A percentile compares a stretch with the other conserved stretches of the same genome.
phyloP scores from a whole-genome alignment of 1,140 invertebrate species.

The Ceratina australensis region DNA sequence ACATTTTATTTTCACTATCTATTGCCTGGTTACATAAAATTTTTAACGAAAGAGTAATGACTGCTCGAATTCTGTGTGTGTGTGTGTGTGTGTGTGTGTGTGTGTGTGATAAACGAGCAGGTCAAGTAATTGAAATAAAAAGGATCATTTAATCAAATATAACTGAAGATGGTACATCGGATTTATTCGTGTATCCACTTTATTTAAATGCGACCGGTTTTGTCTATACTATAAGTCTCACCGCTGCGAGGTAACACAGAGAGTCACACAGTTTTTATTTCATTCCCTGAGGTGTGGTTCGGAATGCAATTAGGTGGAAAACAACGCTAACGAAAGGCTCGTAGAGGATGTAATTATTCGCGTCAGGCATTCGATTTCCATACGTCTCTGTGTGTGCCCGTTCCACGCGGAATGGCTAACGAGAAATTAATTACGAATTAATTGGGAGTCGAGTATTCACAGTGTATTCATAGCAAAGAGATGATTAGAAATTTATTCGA shows the following conservation, averaged over 20 bases:
- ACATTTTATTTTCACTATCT: background rate
- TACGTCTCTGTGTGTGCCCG: background rate
- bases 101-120: constrained; percentile 40
- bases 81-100: too few relatives aligned
- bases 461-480: background rate
- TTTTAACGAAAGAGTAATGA: too few relatives aligned
- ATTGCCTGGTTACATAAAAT: too few relatives aligned
- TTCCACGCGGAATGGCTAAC: background rate
- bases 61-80: too few relatives aligned
- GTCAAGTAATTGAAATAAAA: too few relatives aligned
- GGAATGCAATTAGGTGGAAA: constrained; percentile 63
- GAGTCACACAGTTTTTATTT: constrained; percentile 44
- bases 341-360: constrained; percentile 39
- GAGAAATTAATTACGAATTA: constrained; percentile 13
- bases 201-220: too few relatives aligned
- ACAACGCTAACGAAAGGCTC: constrained; percentile 45
- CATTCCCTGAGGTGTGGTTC: constrained; percentile 61
- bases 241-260: constrained; percentile 43
- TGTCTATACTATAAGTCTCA: too few relatives aligned
- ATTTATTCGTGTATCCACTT: too few relatives aligned
- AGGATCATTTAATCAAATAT: too few relatives aligned
- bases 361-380: constrained; percentile 1
- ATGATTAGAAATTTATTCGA: background rate
- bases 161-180: too few relatives aligned
- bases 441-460: background rate